phyloP scores from a whole-genome alignment of 2,888 invertebrate species.

The Lasioglossum marginatum region DNA sequence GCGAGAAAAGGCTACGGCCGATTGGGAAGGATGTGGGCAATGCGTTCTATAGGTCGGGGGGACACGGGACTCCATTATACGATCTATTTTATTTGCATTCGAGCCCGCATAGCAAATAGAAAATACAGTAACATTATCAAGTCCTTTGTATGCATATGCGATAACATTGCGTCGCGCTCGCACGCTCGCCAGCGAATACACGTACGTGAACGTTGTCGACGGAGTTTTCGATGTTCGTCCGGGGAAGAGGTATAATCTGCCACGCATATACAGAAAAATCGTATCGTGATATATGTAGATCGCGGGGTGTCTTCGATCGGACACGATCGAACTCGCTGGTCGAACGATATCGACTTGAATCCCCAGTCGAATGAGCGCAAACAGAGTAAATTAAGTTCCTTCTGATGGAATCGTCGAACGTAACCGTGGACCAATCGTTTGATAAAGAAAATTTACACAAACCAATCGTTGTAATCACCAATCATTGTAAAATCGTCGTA shows the following conservation, averaged over 20 bases:
- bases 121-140: slow-evolving; percentile 51
- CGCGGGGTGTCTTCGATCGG: slow-evolving; percentile 9
- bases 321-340: slow-evolving; percentile 29
- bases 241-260: background rate
- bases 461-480: slow-evolving; percentile 24
- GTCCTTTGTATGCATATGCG: slow-evolving; percentile 36
- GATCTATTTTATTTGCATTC: slow-evolving; percentile 52
- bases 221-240: background rate
- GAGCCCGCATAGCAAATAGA: slow-evolving; percentile 51
- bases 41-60: background rate
- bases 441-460: slow-evolving; percentile 13
- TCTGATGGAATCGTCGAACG: slow-evolving; percentile 6
- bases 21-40: slow-evolving; percentile 8
- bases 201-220: slow-evolving; percentile 35
- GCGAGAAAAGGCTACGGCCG: background rate
- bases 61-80: slow-evolving; percentile 34
- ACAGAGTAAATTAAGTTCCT: slow-evolving; percentile 9
- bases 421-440: slow-evolving; percentile 5
- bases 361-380: background rate
- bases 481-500: slow-evolving; percentile 34
- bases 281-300: background rate
- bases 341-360: slow-evolving; percentile 12
- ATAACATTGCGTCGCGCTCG: slow-evolving; percentile 34
- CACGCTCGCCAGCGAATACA: slow-evolving; percentile 28
- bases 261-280: background rate